Evolutionary conservation across 53 echinoderm and acorn worm species (phyloP).

Genomic region (Echinarachnius parma): DNA sequence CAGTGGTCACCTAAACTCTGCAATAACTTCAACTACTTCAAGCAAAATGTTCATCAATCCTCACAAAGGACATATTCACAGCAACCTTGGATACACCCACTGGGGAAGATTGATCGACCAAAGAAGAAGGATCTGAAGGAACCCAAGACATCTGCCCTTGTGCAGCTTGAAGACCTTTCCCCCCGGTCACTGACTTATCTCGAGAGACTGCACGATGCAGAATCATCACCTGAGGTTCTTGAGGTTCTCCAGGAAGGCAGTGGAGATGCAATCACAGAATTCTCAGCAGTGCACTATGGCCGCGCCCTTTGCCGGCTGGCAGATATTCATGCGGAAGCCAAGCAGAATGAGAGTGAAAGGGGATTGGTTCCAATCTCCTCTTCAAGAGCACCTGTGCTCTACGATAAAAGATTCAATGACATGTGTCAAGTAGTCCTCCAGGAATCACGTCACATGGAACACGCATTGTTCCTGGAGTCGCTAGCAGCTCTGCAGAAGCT

Average conservation of each 20-base stretch:
- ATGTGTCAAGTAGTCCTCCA: conserved; percentile 47
- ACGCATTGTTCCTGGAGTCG: conserved; percentile 20
- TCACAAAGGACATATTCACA: conserved; percentile 11
- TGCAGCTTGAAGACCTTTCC: conserved; percentile 14
- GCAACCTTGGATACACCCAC: conserved; percentile 13
- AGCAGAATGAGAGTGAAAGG: neutral
- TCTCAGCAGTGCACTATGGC: conserved; percentile 47
- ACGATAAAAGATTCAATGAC: conserved; percentile 35
- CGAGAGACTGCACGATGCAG: conserved; percentile 38
- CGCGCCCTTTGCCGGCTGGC: conserved; percentile 56
- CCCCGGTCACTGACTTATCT: conserved; percentile 12
- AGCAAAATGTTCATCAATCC: too few relatives aligned
- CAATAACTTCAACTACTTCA: too few relatives aligned
- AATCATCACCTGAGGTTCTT: conserved; percentile 15
- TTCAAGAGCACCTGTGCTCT: conserved; percentile 22
- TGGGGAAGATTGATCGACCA: conserved; percentile 21
- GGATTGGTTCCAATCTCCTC: neutral
- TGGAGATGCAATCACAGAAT: too few relatives aligned
- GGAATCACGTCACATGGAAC: conserved; percentile 50
- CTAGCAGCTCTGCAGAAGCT: conserved; percentile 41
- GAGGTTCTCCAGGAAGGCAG: conserved; percentile 16
- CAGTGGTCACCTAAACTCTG: too few relatives aligned
- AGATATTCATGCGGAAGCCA: conserved; percentile 21
- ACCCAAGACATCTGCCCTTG: conserved; percentile 1
- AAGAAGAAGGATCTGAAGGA: conserved; percentile 25